Conservation (phyloP, 1,140 invertebrate species). For the Penaeus chinensis region DNA sequence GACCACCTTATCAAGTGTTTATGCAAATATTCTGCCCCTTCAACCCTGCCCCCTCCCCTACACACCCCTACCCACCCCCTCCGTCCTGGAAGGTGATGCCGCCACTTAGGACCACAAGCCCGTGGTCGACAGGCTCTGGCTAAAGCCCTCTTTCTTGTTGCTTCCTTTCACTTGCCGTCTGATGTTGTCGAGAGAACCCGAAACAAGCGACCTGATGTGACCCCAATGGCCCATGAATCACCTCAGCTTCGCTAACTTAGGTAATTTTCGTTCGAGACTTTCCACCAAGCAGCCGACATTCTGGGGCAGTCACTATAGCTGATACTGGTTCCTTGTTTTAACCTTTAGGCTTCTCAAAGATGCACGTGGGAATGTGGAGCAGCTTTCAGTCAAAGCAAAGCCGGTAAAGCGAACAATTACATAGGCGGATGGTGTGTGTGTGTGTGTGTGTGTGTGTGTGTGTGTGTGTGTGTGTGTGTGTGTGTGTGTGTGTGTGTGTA, state of each 20-base stretch:
- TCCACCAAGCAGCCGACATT: slow-evolving; percentile 53
- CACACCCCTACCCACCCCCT: not conserved
- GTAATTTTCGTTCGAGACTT: slow-evolving; percentile 54
- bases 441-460: too few species aligned
- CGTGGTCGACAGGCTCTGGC: slow-evolving; percentile 52
- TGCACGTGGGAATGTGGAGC: too few species aligned
- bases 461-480: too few species aligned
- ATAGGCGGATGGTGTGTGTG: too few species aligned
- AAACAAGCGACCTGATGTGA: slow-evolving; percentile 57
- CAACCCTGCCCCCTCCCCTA: not conserved
- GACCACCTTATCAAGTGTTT: too few species aligned
- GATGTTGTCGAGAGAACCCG: slow-evolving; percentile 56
- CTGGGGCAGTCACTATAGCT: slow-evolving; percentile 43
- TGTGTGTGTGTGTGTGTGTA: too few species aligned
- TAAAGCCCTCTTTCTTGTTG: slow-evolving; percentile 58
- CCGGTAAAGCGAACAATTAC: too few species aligned
- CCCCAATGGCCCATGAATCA: slow-evolving; percentile 56
- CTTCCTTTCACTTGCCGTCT: slow-evolving; percentile 58
- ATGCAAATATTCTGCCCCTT: too few species aligned
- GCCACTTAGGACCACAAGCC: slow-evolving; percentile 25
- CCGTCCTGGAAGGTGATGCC: slow-evolving; percentile 39
- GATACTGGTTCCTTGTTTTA: slow-evolving; percentile 26
- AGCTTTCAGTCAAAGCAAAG: too few species aligned
- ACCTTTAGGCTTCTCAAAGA: not conserved
- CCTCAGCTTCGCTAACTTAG: slow-evolving; percentile 56